phyloP scores from a whole-genome alignment of 2,113 vertebrate species.

The Muscicapa adusta region DNA sequence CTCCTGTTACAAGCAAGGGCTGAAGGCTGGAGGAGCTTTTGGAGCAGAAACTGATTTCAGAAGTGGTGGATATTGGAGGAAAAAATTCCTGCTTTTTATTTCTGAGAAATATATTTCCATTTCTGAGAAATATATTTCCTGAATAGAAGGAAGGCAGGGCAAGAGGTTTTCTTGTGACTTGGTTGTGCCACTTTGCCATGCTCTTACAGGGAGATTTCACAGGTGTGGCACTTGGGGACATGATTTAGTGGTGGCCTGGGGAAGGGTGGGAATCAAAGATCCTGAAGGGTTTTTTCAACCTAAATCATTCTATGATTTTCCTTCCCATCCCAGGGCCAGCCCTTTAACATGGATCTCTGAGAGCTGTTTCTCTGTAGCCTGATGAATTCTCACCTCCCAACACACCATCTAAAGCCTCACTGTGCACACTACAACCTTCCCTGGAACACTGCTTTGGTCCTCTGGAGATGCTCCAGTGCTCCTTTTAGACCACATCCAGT shows the following conservation, averaged over 20 bases:
- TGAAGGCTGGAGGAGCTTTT: neutral
- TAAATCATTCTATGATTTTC: neutral
- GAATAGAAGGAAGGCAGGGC: neutral
- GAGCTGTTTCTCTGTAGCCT: neutral
- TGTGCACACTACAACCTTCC: neutral
- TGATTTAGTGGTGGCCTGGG: neutral
- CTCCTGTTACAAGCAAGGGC: neutral
- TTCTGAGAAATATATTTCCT: neutral
- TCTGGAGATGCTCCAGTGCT: neutral
- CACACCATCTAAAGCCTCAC: neutral
- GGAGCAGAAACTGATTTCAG: neutral
- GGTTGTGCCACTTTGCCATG: neutral
- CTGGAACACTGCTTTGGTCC: neutral
- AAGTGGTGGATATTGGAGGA: neutral
- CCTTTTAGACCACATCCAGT: neutral
- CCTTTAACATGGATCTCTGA: fast-evolving
- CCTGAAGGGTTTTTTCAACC: neutral
- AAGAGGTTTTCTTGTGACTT: neutral
- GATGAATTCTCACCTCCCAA: neutral
- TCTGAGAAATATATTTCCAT: neutral
- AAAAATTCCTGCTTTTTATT: neutral
- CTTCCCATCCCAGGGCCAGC: neutral
- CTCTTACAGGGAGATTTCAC: neutral
- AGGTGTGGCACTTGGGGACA: neutral
- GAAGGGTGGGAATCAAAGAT: neutral